Conservation (phyloP, 2,797 vertebrate genomes). For the Pantherophis vulpinus region DNA sequence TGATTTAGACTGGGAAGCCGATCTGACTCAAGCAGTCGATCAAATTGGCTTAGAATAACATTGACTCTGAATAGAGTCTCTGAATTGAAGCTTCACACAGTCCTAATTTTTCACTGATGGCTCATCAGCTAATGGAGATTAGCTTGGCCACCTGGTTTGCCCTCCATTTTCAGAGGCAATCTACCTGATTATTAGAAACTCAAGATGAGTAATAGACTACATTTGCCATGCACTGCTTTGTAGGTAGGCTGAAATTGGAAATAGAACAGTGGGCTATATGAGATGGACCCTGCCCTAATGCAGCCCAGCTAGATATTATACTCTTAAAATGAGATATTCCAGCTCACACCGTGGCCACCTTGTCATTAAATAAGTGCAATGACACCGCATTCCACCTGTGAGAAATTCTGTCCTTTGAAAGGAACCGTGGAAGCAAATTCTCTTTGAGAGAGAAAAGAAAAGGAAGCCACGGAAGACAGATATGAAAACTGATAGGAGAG, state of each 20-base stretch:
- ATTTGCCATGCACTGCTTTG: not conserved
- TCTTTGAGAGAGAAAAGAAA: not conserved
- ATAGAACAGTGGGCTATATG: not conserved
- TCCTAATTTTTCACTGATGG: not conserved
- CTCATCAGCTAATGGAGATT: not conserved
- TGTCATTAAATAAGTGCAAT: not conserved
- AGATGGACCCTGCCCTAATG: not conserved
- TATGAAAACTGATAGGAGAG: not conserved
- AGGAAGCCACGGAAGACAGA: not conserved
- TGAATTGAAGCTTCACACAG: not conserved
- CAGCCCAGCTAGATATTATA: not conserved
- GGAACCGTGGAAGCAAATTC: not conserved
- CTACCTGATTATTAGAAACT: not conserved
- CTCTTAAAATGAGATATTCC: not conserved
- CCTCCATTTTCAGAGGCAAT: not conserved
- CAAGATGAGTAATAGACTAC: not conserved
- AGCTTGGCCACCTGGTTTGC: not conserved
- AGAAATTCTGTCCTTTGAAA: not conserved
- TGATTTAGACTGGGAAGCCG: fast-evolving
- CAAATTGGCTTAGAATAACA: not conserved
- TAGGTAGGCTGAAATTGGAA: not conserved
- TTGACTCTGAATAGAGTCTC: not conserved
- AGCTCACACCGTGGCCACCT: not conserved
- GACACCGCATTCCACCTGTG: not conserved
- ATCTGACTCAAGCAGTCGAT: not conserved